phyloP scores from a whole-genome alignment of 2,888 invertebrate species.

The Mimachlamys varia region DNA sequence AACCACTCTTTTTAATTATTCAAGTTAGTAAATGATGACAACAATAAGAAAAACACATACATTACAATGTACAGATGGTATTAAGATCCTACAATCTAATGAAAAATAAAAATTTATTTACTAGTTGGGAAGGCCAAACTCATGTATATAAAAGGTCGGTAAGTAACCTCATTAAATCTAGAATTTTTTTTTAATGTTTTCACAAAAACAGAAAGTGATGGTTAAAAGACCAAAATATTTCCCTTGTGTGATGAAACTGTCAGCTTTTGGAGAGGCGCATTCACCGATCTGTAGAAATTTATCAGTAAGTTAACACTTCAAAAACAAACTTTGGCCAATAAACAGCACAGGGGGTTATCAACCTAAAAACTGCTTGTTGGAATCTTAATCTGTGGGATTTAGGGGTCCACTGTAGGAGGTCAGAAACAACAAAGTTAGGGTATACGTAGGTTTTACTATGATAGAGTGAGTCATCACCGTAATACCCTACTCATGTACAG shows the following conservation, averaged over 20 bases:
- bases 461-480: neutral
- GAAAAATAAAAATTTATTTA: too few species aligned
- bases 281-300: neutral
- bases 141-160: too few species aligned
- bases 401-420: neutral
- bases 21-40: too few species aligned
- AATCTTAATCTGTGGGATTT: neutral
- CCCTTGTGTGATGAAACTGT: neutral
- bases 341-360: slow-evolving; percentile 26
- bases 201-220: neutral
- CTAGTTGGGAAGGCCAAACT: too few species aligned
- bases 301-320: neutral
- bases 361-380: neutral
- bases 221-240: neutral
- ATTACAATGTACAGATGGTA: too few species aligned
- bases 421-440: neutral
- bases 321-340: neutral
- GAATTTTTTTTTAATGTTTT: neutral
- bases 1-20: too few species aligned
- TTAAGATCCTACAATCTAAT: too few species aligned
- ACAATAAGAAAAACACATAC: too few species aligned
- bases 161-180: neutral
- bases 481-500: neutral
- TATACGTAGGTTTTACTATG: neutral
- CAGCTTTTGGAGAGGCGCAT: neutral